Conservation (phyloP, 2,113 vertebrate genomes). For the Hyperopisus bebe region DNA sequence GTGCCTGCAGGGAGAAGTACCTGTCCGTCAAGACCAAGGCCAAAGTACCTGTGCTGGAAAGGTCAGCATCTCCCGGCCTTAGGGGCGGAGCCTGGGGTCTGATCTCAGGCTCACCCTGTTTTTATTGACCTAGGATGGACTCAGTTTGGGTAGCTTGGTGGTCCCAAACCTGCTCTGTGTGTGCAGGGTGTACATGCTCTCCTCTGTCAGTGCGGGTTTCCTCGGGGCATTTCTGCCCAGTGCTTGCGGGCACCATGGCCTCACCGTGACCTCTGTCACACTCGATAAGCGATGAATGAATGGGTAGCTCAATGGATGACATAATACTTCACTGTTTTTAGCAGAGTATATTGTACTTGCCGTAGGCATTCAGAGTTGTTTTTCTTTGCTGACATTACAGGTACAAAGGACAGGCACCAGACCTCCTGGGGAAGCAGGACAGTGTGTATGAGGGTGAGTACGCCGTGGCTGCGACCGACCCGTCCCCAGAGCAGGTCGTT, state of each 20-base stretch:
- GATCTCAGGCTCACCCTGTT: not conserved
- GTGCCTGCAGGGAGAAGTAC: conserved; percentile 89
- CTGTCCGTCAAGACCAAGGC: conserved; percentile 83
- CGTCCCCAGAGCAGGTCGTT: not conserved
- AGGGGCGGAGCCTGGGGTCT: not conserved
- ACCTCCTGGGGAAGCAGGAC: conserved; percentile 95
- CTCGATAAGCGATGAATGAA: not conserved
- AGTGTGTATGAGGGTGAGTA: conserved; percentile 92
- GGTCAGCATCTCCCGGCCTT: conserved; percentile 54
- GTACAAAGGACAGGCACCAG: conserved; percentile 92
- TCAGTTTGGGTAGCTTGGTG: not conserved
- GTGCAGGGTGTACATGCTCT: not conserved
- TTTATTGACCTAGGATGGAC: not conserved
- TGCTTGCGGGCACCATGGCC: not conserved
- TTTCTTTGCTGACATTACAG: conserved; percentile 44
- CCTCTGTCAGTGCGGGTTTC: not conserved
- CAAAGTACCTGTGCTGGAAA: conserved; percentile 76
- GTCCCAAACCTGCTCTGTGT: not conserved
- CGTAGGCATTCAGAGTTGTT: not conserved
- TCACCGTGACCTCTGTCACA: no score
- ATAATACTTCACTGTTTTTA: not conserved
- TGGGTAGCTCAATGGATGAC: not conserved
- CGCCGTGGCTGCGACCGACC: not conserved
- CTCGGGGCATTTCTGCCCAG: not conserved
- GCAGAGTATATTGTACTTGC: not conserved